A percentile compares a stretch with the other conserved stretches of the same genome.
These are phyloP conservation scores for Sweltsa coloradensis DNA, from an alignment of 1,140 invertebrate genomes.

Conservation along the genomic window DNA sequence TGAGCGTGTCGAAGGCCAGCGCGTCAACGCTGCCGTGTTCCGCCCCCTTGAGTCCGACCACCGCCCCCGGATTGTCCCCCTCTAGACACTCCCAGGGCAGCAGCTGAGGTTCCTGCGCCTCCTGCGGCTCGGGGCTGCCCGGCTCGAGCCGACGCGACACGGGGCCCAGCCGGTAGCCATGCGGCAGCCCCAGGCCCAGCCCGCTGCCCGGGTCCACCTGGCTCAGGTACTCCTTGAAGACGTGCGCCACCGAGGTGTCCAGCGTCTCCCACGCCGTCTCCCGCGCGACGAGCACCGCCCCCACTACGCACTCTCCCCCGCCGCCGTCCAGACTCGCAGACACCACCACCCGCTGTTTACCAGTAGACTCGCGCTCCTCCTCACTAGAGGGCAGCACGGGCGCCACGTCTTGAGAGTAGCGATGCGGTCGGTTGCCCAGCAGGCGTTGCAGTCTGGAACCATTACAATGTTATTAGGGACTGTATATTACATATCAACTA, in stretches of 20 bases:
- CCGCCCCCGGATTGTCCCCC: constrained; percentile 52
- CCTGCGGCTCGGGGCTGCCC: no score
- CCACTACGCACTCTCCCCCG: constrained; percentile 54
- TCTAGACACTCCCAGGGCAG: constrained; percentile 88
- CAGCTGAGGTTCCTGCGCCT: constrained; percentile 62
- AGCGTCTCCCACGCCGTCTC: constrained; percentile 92
- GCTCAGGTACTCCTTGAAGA: constrained; percentile 90
- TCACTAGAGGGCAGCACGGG: no score
- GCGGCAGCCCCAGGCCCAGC: constrained; percentile 74
- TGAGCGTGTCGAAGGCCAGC: constrained; percentile 89
- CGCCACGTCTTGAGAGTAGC: no score
- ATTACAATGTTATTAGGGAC: no score
- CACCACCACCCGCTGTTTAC: constrained; percentile 74
- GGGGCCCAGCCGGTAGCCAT: background rate
- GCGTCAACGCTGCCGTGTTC: constrained; percentile 84
- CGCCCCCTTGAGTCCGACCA: constrained; percentile 50
- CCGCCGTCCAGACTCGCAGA: constrained; percentile 65
- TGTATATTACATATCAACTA: no score
- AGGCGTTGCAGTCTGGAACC: no score
- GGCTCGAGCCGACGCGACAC: no score
- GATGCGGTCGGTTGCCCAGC: no score
- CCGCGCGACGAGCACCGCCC: constrained; percentile 75
- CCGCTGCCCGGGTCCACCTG: constrained; percentile 85
- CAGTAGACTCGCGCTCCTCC: constrained; percentile 56
- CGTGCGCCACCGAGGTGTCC: constrained; percentile 78